Evolutionary conservation across 1,140 invertebrate genomes (phyloP), one percentile per base, ranked within the genome.

Genomic region (Caenorhabditis tropicalis): DNA sequence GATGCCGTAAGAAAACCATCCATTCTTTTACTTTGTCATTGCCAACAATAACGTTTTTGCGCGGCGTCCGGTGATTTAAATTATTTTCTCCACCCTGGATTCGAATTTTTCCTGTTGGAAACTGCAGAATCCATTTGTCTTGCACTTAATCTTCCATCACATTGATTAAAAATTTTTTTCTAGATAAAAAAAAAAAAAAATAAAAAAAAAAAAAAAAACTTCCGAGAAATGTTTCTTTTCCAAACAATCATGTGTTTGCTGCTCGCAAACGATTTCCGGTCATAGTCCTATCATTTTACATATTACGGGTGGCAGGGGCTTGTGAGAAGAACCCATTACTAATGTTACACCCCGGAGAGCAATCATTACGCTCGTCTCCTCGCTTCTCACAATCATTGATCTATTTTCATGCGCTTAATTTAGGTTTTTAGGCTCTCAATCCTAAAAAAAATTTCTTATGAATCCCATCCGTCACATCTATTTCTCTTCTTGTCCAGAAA

Each of bases 271-370:
- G 10, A 24, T 46, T 74, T 74, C 65, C 65, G 65, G 65, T 74
- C 65, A 74, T 74, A 74, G 65, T 74, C 65, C 65, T 74, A 74
- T 74, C 65, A 74, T 74, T 74, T 74, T 74, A 74, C 65, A 74
- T 74, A 74, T 74, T 74, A 74, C 65, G 65, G 65, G 65, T 43
- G 36, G 65, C 65, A 43, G n/a, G 43, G 43, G 65, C 65, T 74
- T 74, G 65, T 74, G 65, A 74, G 36, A n/a, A n/a, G n/a, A 74
- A 74, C 65, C 65, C 65, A 74, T 74, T 74, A 74, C 65, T 74
- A 74, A 74, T 74, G 65, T 74, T 74, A 74, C 65, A 74, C 65
- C 43, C 43, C n/a, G n/a, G n/a, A n/a, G 58, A 65, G 29, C 29
- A 33, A 27, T 65, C 58, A 65, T 65, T 43, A 74, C 65, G 65